These are phyloP conservation scores for Oscheius sp. DNA, from an alignment of 2,888 invertebrate species.

Conservation along the genomic window DNA sequence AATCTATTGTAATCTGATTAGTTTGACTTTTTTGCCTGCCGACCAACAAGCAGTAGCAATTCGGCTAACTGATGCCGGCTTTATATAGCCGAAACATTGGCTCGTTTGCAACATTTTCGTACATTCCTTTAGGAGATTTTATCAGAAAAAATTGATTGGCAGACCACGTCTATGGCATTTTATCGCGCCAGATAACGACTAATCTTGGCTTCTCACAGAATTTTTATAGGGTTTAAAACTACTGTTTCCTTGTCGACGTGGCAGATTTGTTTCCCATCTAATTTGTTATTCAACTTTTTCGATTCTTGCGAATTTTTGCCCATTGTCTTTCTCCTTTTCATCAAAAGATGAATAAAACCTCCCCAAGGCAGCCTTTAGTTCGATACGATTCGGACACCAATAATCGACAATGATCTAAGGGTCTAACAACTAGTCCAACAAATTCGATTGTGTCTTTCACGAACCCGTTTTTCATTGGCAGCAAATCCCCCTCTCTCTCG, in stretches of 20 bases:
- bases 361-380: too few species aligned
- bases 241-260: too few species aligned
- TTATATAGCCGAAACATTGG: too few species aligned
- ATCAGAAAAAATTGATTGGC: not conserved
- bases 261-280: too few species aligned
- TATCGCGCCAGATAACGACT: constrained; percentile 3
- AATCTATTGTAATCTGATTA: constrained; percentile 24
- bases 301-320: too few species aligned
- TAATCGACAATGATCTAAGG: too few species aligned
- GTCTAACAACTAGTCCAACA: not conserved
- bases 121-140: not conserved
- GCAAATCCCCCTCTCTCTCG: too few species aligned
- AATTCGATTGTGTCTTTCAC: not conserved
- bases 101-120: not conserved
- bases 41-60: not conserved
- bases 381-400: too few species aligned
- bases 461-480: not conserved
- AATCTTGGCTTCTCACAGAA: not conserved
- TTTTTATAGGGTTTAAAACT: not conserved
- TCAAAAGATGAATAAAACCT: too few species aligned
- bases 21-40: constrained; percentile 7
- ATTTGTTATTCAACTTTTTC: too few species aligned
- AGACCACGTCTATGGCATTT: not conserved
- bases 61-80: constrained; percentile 1
- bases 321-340: too few species aligned